Conservation (phyloP, 2,113 vertebrate genomes). For the Mixornis gularis region DNA sequence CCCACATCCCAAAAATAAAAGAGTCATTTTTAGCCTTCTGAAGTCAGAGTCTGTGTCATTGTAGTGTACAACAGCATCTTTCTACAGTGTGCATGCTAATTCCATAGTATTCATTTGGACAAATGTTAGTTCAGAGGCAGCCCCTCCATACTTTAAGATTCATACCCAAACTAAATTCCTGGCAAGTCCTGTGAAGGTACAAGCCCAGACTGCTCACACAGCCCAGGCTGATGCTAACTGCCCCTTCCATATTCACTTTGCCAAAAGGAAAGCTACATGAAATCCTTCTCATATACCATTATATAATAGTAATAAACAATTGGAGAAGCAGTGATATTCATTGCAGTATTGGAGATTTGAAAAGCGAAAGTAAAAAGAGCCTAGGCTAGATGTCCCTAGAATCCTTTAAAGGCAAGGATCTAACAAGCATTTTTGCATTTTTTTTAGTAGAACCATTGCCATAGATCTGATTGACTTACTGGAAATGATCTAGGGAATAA, state of each 20-base stretch:
- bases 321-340: neutral
- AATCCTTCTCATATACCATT: neutral
- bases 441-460: neutral
- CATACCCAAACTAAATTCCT: neutral
- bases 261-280: neutral
- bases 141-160: neutral
- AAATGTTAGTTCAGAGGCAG: neutral
- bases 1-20: too few relatives aligned
- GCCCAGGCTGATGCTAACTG: neutral
- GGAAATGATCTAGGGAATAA: neutral
- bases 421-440: neutral
- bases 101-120: neutral
- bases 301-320: neutral
- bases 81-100: neutral
- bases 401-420: neutral
- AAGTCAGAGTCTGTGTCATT: too few relatives aligned
- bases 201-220: neutral
- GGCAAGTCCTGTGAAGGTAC: neutral
- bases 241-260: neutral
- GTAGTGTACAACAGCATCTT: too few relatives aligned
- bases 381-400: neutral
- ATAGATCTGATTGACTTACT: neutral
- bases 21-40: too few relatives aligned
- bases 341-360: neutral
- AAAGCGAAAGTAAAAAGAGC: neutral